Evolutionary conservation across 2,113 vertebrate species (phyloP), one percentile per base, ranked within the genome.

Genomic region (Cavia aperea): DNA sequence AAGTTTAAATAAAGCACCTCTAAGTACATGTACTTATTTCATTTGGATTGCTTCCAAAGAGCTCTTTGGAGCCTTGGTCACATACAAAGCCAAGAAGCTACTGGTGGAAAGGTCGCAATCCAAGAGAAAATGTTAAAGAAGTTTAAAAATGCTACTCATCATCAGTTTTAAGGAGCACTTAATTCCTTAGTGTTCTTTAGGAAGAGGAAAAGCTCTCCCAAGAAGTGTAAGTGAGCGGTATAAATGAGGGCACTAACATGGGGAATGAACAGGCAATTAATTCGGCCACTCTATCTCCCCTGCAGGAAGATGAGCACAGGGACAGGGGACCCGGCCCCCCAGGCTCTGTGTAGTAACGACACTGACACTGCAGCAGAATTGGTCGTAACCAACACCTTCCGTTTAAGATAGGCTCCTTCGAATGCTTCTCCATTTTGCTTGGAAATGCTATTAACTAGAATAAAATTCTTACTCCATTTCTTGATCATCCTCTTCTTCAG

Each of bases 1-100:
- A 95, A 92, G 94, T 96, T 93, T 95, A 96, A 97, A 96, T 94
- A 96, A 97, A 97, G 93, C 21, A 21, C 13, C 90, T 95, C 75
- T 94, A 96, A 95, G 77, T 79, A 95, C 56, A 95, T 95, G 24
- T 92, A 94, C 63, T 88, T 81, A 86, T 95, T 94, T 86, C 51
- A 93, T 86, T 94, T 97, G 92, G 88, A 93, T 90, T 91, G 18
- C 58, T 91, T 86, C 66, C 95, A 95, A 93, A 93, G 77, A 88
- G 24, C 70, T 86, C 15, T 65, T 70, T 70, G 68, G n/a, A 95
- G 24, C 56, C 95, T 94, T 90, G 81, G 39, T 70, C 86, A 94
- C 16, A 70, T 24, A 82, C 46, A 63, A 66, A 81, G 91, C 89
- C 21, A 89, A 86, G 31, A 73, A 36, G 14, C 60, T 92, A 39